Evolutionary conservation across 2,888 invertebrate genomes (phyloP), one percentile per base, ranked within the genome.

Genomic region (Xestia sexstrigata): DNA sequence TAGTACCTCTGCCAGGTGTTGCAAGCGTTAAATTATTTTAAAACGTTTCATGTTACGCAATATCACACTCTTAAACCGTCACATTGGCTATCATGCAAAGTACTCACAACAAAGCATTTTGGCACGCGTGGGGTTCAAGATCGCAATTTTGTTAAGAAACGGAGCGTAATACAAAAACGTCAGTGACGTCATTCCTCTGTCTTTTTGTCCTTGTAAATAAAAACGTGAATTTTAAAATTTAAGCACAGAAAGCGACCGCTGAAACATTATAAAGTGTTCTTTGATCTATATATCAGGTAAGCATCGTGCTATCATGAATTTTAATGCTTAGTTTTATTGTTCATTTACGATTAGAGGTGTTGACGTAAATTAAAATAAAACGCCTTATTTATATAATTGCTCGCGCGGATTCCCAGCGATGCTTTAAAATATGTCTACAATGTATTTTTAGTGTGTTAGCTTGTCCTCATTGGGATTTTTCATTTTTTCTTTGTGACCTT

Each of bases 401-500:
- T 79, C 23, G 62, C 55, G 74, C 74, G 35, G 66, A 68, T 75
- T 71, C 55, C 13, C 62, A 47, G 39, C 35, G 47, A 69, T 70
- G 58, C 55, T 69, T 66, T 58, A 63, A 82, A 69, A 79, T 75
- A 71, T 58, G 42, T 35, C 65, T 74, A 26, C 58, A 76, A 75
- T 78, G 74, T 91, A 89, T 89, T 89, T 90, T 90, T 87, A 82
- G 78, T 80, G 81, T 84, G 70, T 76, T 79, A 78, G 74, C 81
- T 79, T 81, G 79, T 81, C 81, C 75, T 82, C 81, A 71, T 79
- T 79, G 80, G 77, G 78, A 70, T 84, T 82, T 87, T 88, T 87
- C 83, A 81, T 74, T 84, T 77, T 85, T 87, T 79, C 78, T 81
- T 63, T 86, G 75, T 94, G 95, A 96, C 96, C 96, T 96, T 95